Percentiles rank a stretch among this genome's conserved stretches.
Conservation (phyloP, 1,140 invertebrate species). For the Riptortus pedestris region DNA sequence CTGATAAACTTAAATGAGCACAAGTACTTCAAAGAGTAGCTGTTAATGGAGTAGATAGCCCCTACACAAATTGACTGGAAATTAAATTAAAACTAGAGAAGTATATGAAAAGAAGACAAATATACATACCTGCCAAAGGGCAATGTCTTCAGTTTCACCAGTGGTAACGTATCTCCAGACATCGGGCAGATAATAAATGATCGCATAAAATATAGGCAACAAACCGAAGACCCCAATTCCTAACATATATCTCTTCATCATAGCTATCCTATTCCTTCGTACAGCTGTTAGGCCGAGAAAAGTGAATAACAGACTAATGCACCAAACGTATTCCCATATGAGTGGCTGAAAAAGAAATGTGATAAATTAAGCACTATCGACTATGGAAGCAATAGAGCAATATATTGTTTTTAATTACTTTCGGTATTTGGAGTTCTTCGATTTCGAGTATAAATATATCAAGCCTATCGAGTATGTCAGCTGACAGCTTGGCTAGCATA, state of each 20-base stretch:
- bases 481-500: conserved; percentile 82
- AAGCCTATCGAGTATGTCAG: conserved; percentile 80
- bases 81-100: background rate
- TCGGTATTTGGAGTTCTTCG: conserved; percentile 83
- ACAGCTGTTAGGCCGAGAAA: conserved; percentile 78
- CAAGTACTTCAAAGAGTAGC: background rate
- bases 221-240: conserved; percentile 68
- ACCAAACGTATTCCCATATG: conserved; percentile 92
- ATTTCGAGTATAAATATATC: conserved; percentile 90
- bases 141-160: conserved; percentile 53
- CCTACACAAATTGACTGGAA: too few species aligned
- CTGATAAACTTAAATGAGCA: background rate
- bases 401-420: conserved; percentile 43
- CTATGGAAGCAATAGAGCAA: background rate
- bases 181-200: conserved; percentile 71
- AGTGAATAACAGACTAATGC: conserved; percentile 70
- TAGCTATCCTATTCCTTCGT: conserved; percentile 65
- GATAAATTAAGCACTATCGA: background rate
- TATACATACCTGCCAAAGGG: conserved; percentile 63
- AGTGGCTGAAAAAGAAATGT: conserved; percentile 51
- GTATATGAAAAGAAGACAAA: background rate
- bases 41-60: too few species aligned
- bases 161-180: conserved; percentile 66
- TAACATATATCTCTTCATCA: conserved; percentile 71
- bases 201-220: conserved; percentile 68